Evolutionary conservation across 2,888 invertebrate genomes (phyloP).

Genomic region (Drosophila mercatorum): DNA sequence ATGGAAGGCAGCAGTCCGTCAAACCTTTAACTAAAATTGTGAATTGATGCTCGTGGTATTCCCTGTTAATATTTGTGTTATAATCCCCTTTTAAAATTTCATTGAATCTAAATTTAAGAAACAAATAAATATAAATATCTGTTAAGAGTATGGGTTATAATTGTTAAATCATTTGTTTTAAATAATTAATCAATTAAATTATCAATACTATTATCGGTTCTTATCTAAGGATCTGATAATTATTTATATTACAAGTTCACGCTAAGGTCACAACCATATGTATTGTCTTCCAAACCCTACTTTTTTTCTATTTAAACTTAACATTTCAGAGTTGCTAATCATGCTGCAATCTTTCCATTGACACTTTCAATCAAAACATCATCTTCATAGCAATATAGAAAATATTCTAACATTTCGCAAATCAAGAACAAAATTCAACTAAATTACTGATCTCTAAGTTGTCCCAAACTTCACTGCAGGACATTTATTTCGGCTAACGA

Average conservation of each 20-base stretch:
- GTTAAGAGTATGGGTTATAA: neutral
- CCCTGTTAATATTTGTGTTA: constrained; percentile 4
- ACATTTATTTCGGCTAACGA: constrained; percentile 19
- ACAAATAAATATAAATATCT: constrained; percentile 5
- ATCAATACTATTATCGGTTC: neutral
- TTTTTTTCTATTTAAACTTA: neutral
- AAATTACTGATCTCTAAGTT: neutral
- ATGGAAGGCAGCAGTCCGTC: neutral
- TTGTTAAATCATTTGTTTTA: neutral
- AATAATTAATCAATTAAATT: neutral
- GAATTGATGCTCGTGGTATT: neutral
- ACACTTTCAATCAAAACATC: constrained; percentile 7
- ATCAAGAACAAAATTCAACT: neutral
- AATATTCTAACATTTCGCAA: constrained; percentile 4
- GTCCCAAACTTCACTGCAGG: neutral
- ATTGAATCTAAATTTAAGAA: constrained; percentile 8
- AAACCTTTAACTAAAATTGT: neutral
- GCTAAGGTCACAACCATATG: too few species aligned
- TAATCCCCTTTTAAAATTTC: neutral
- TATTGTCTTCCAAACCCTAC: neutral
- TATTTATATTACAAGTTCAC: neutral
- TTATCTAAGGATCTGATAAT: neutral
- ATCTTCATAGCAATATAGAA: neutral
- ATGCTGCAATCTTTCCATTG: neutral
- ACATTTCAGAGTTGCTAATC: constrained; percentile 1